Evolutionary conservation across 2,797 vertebrate genomes (phyloP).

Genomic region (Euthynnus affinis): DNA sequence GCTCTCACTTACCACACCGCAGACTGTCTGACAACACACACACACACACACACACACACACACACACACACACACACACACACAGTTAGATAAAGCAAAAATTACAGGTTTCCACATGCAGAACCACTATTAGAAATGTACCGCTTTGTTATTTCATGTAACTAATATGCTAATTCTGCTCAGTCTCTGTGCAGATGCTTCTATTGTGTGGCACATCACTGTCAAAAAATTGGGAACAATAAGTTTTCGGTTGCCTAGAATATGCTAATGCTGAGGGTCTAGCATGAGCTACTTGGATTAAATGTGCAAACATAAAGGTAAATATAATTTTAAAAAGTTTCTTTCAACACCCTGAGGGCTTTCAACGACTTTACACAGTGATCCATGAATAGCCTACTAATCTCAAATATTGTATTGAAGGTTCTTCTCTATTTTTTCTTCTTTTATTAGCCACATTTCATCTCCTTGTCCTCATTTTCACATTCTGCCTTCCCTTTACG

Average conservation of each 20-base stretch:
- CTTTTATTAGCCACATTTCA: background rate
- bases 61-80: too few species aligned
- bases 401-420: constrained; percentile 17
- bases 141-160: constrained; percentile 32
- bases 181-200: constrained; percentile 14
- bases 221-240: background rate
- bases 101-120: constrained; percentile 14
- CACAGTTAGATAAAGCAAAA: background rate
- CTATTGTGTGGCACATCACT: constrained; percentile 37
- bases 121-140: constrained; percentile 17
- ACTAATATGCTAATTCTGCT: constrained; percentile 49
- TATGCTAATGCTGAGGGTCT: constrained; percentile 8
- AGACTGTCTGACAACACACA: constrained; percentile 15
- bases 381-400: constrained; percentile 16
- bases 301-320: constrained; percentile 19
- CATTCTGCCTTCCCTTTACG: constrained; percentile 1
- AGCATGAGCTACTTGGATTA: background rate
- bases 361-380: background rate
- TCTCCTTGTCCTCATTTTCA: constrained; percentile 1
- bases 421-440: background rate
- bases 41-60: background rate
- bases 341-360: constrained; percentile 4
- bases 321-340: constrained; percentile 20
- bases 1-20: constrained; percentile 12
- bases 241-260: constrained; percentile 12